phyloP scores from a whole-genome alignment of 2,113 vertebrate genomes.

The Elachura formosa region DNA sequence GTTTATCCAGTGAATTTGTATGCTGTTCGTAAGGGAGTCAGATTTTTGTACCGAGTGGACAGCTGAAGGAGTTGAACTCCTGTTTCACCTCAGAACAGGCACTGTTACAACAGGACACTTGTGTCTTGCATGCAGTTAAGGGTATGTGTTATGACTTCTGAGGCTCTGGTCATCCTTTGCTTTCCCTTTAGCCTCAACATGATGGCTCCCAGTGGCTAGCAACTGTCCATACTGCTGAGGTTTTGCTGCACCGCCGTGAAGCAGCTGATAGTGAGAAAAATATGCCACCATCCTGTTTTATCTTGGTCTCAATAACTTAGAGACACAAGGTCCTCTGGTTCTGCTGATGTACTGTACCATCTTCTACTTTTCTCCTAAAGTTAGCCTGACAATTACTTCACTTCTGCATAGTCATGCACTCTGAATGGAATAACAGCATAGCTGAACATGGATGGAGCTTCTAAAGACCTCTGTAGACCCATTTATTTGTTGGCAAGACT shows the following conservation, averaged over 20 bases:
- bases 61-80: background rate
- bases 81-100: background rate
- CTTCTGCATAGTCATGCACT: background rate
- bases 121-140: fast-evolving
- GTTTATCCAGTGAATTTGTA: background rate
- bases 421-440: background rate
- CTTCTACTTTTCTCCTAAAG: background rate
- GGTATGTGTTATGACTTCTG: background rate
- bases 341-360: background rate
- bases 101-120: fast-evolving
- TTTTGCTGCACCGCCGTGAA: background rate
- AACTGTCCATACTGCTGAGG: background rate
- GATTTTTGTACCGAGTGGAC: background rate
- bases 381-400: background rate
- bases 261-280: background rate
- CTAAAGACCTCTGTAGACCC: background rate
- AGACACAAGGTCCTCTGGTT: background rate
- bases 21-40: background rate
- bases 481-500: background rate
- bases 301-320: background rate
- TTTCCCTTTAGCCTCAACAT: background rate
- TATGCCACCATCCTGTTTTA: background rate
- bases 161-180: background rate
- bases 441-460: background rate
- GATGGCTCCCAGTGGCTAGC: background rate